Evolutionary conservation across 2,888 invertebrate species (phyloP).

Genomic region (Listrodromus nycthemerus): DNA sequence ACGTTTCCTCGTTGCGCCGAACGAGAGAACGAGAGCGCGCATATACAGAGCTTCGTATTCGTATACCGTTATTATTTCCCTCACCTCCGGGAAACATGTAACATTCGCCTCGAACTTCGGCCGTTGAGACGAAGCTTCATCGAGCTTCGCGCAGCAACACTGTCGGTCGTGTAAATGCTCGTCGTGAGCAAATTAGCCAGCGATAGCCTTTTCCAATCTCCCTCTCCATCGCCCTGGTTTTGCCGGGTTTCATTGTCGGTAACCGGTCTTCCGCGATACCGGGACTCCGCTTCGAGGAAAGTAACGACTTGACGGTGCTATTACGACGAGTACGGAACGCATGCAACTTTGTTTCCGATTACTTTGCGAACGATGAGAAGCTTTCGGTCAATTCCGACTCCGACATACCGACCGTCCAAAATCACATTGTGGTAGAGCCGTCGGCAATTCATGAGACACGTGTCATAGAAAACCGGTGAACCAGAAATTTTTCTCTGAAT

Average conservation of each 20-base stretch:
- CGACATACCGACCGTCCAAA: background rate
- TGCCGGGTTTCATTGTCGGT: background rate
- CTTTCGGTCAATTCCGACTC: slow-evolving; percentile 21
- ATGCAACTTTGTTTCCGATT: slow-evolving; percentile 64
- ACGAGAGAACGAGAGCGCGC: slow-evolving; percentile 28
- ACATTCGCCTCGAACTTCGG: background rate
- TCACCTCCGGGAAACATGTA: background rate
- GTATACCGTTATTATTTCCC: slow-evolving; percentile 3
- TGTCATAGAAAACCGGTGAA: background rate
- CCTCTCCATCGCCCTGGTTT: background rate
- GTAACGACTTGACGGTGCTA: slow-evolving; percentile 61
- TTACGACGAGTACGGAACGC: slow-evolving; percentile 46
- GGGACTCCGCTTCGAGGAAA: slow-evolving; percentile 41
- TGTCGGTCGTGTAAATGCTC: slow-evolving; percentile 57
- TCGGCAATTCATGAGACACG: background rate
- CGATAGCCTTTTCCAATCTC: slow-evolving; percentile 23
- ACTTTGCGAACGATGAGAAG: slow-evolving; percentile 62
- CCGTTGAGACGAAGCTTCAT: slow-evolving; percentile 28
- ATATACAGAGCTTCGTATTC: background rate
- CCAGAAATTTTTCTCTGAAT: background rate
- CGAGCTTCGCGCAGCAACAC: slow-evolving; percentile 16
- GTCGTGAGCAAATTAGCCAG: slow-evolving; percentile 67
- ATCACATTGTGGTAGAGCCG: background rate
- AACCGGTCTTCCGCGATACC: slow-evolving; percentile 1
- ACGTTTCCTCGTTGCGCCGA: slow-evolving; percentile 62